Conservation (phyloP, 2,113 vertebrate genomes). For the Caretta caretta region DNA sequence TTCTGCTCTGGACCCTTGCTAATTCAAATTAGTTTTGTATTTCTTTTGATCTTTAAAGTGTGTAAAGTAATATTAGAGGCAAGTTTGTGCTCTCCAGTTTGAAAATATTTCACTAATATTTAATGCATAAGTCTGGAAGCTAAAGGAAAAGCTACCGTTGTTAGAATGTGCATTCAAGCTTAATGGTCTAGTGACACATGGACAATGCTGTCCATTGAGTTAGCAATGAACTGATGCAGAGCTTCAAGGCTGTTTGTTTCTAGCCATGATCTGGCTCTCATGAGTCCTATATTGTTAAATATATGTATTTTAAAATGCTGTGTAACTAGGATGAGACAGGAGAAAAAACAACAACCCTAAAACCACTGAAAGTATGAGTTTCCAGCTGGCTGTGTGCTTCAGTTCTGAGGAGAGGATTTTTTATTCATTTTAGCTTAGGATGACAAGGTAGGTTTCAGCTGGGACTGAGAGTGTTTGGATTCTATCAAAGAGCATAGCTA, state of each 20-base stretch:
- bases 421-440: not conserved
- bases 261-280: rapidly evolving
- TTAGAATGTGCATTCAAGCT: not conserved
- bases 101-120: not conserved
- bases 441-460: not conserved
- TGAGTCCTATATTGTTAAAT: not conserved
- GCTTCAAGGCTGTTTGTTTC: not conserved
- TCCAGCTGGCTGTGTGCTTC: not conserved
- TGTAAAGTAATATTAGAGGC: not conserved
- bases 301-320: not conserved
- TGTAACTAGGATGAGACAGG: not conserved
- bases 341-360: not conserved
- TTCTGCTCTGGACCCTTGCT: not conserved
- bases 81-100: not conserved
- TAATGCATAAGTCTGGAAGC: not conserved
- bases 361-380: not conserved
- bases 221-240: not conserved
- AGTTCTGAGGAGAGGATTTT: not conserved
- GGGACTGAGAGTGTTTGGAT: not conserved
- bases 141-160: not conserved
- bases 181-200: rapidly evolving
- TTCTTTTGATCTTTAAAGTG: not conserved
- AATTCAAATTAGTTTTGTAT: too few species aligned
- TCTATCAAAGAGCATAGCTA: not conserved
- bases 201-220: rapidly evolving